phyloP scores from a whole-genome alignment of 1,140 invertebrate species.

The Chironomus tepperi region DNA sequence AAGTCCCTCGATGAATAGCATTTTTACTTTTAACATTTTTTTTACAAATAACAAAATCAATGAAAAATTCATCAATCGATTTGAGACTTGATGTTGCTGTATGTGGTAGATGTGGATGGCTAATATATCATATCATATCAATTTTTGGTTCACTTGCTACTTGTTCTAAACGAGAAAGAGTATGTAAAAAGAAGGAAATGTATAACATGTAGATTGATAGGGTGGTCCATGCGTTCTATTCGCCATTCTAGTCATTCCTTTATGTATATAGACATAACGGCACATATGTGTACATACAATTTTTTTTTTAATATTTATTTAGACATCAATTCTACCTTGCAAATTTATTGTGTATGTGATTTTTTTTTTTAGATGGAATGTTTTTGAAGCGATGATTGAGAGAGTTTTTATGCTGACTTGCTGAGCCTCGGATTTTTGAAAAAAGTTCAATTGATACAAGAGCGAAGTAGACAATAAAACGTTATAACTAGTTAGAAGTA shows the following conservation, averaged over 20 bases:
- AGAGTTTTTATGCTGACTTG: too few species aligned
- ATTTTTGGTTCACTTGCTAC: background rate
- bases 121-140: constrained; percentile 4
- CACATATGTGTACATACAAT: background rate
- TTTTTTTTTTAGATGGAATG: background rate
- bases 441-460: too few species aligned
- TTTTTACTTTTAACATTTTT: too few species aligned
- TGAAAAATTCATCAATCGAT: constrained; percentile 9
- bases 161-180: background rate
- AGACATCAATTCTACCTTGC: background rate
- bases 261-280: background rate
- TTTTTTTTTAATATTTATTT: background rate
- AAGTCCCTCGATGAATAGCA: too few species aligned
- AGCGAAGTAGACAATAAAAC: too few species aligned
- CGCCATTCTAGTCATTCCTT: too few species aligned
- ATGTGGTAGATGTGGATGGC: background rate
- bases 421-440: too few species aligned
- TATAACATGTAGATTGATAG: background rate
- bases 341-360: background rate
- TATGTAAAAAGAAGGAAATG: background rate
- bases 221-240: constrained; percentile 3
- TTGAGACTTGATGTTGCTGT: background rate
- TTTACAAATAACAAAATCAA: background rate
- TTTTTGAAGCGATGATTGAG: background rate
- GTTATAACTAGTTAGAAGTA: too few species aligned